These are phyloP conservation scores for Hirtodrosophila alboralis DNA, from an alignment of 2,888 invertebrate genomes.

Conservation along the genomic window DNA sequence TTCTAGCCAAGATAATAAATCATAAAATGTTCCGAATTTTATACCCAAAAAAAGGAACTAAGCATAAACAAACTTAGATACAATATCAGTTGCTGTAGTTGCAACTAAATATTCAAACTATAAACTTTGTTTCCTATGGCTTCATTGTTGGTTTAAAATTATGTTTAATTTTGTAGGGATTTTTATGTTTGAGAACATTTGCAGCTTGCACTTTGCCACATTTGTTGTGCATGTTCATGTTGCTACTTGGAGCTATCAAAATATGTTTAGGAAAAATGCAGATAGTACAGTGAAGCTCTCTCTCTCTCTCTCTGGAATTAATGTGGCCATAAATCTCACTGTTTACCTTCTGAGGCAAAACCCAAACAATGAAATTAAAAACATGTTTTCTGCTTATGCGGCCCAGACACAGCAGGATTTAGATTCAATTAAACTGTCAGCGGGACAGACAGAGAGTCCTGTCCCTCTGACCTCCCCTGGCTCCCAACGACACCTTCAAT, in stretches of 20 bases:
- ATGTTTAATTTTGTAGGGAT: conserved; percentile 31
- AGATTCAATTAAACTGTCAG: conserved; percentile 78
- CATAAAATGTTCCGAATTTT: conserved; percentile 22
- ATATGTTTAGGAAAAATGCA: conserved; percentile 12
- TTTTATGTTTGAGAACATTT: conserved; percentile 53
- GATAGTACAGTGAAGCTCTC: conserved; percentile 2
- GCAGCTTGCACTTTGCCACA: conserved; percentile 45
- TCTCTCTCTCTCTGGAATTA: no score
- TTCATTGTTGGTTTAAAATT: conserved; percentile 26
- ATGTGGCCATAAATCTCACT: conserved; percentile 59
- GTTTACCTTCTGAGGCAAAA: conserved; percentile 51
- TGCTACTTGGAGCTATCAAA: neutral
- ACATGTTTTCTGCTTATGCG: conserved; percentile 51
- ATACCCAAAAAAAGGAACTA: conserved; percentile 17
- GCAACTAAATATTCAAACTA: conserved; percentile 13
- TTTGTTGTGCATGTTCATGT: conserved; percentile 42
- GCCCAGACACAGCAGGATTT: conserved; percentile 62
- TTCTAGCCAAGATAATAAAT: conserved; percentile 71
- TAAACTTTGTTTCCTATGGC: conserved; percentile 29
- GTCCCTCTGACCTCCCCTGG: conserved; percentile 1
- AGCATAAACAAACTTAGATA: conserved; percentile 5
- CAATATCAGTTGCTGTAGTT: conserved; percentile 6
- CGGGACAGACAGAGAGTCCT: conserved; percentile 43
- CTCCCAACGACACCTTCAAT: conserved; percentile 44
- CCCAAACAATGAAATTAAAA: conserved; percentile 71